A percentile compares a stretch with the other conserved stretches of the same genome.
phyloP scores from a whole-genome alignment of 1,140 invertebrate genomes.

The Musca domestica region DNA sequence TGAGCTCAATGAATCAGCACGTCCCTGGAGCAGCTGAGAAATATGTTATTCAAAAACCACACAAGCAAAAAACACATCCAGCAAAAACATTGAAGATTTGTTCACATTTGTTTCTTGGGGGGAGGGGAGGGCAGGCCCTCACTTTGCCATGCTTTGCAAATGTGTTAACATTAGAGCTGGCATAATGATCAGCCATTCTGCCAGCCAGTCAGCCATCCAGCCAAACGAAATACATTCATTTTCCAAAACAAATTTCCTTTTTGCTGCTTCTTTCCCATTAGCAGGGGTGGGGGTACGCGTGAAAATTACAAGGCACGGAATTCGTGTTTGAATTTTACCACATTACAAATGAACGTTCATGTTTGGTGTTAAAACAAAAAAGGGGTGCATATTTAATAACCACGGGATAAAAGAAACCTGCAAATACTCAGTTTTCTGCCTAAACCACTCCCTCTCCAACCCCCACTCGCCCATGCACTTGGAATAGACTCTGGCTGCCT shows the following conservation, averaged over 20 bases:
- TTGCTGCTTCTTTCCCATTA: not conserved
- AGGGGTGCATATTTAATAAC: constrained; percentile 22
- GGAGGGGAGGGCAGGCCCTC: not conserved
- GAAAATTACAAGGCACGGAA: not conserved
- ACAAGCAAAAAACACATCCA: too few species aligned
- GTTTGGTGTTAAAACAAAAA: not conserved
- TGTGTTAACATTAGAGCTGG: constrained; percentile 7
- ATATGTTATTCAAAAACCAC: constrained; percentile 4
- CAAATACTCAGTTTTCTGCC: not conserved
- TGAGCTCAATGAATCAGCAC: constrained; percentile 2
- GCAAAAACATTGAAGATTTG: not conserved
- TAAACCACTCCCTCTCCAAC: too few species aligned
- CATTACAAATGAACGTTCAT: too few species aligned
- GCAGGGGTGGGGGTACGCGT: not conserved
- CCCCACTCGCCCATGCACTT: too few species aligned
- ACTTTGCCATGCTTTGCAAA: constrained; percentile 9
- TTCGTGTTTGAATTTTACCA: too few species aligned
- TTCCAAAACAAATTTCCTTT: not conserved
- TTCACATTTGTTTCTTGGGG: not conserved
- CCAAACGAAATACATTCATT: not conserved
- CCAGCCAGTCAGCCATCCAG: not conserved
- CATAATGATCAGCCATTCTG: constrained; percentile 5
- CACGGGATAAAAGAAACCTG: not conserved
- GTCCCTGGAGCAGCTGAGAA: constrained; percentile 3
- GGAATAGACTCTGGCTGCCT: too few species aligned